phyloP scores from a whole-genome alignment of 2,113 vertebrate species.

The Panurus biarmicus region DNA sequence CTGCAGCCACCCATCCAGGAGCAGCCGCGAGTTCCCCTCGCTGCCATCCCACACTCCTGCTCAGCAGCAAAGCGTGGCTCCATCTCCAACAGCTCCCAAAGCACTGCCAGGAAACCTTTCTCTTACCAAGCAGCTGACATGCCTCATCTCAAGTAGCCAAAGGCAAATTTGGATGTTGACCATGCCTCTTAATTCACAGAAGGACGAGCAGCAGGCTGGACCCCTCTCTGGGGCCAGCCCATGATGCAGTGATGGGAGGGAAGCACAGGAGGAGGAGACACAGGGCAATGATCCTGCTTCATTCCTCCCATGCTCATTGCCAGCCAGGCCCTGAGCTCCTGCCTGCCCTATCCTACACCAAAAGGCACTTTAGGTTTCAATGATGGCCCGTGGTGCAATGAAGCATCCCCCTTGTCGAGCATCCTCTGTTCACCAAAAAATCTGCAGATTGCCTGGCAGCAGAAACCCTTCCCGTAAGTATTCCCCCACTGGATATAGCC shows the following conservation, averaged over 20 bases:
- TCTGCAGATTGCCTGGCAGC: not conserved
- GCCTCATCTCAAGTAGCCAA: not conserved
- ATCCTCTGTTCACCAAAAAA: not conserved
- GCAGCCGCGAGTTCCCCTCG: accelerated
- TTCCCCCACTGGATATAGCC: not conserved
- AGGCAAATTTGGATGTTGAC: not conserved
- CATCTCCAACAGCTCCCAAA: not conserved
- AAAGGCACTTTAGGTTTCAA: not conserved
- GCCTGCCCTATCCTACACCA: not conserved
- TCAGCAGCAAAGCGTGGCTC: not conserved
- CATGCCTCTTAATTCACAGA: not conserved
- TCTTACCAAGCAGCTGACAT: not conserved
- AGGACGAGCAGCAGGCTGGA: not conserved
- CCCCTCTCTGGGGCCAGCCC: not conserved
- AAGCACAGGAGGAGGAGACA: not conserved
- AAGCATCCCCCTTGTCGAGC: not conserved
- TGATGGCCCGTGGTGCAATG: accelerated
- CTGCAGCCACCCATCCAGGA: accelerated
- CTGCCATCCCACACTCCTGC: not conserved
- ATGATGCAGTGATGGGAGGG: not conserved
- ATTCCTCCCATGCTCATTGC: not conserved
- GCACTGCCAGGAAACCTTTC: not conserved
- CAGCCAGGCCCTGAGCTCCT: not conserved
- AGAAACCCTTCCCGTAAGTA: not conserved
- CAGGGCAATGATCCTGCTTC: not conserved